Base-by-base conservation (phyloP, 2,888 invertebrate species). In the Leptinotarsa juncta region DNA sequence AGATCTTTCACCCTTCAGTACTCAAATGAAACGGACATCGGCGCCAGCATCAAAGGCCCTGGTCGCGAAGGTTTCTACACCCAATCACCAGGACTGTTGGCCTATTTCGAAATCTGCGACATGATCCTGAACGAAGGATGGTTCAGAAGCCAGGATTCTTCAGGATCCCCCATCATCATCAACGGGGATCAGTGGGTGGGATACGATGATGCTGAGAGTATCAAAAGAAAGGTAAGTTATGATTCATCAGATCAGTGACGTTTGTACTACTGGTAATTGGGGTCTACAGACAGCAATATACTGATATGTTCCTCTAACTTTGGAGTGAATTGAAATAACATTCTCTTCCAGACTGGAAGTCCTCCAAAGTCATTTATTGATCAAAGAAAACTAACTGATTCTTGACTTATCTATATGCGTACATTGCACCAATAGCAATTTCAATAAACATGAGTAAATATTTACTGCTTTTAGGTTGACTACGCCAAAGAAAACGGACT, bases 151-250 rank as follows among this genome's bases (percentile, higher is more conserved):
- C 79, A 90, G 15, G 94, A 94, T 81, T 89, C 89, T 67, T 90
- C 90, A 49, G 94, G 94, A 0, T 91, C 93, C 18, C 92, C 94
- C 0, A 94, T 90, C 82, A 87, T 90, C 67, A 90, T 92, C 12
- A 91, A 90, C 68, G 93, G 92, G 7, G 93, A 94, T 84, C 95
- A 95, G 82, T 96, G 95, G 95, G 90, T 95, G 77, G 93, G 94
- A 5, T 96, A 92, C 82, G 96, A 96, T 78, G 93, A 95, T 81
- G 90, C 90, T 0, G 88, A 90, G 18, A 93, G 93, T 72, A 89
- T 94, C 67, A 86, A 89, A 75, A 89, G 90, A 84, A 94, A 94
- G 90, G 93, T 93, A 87, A 5, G 14, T 14, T 26, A 4, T 26
- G 53, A 72, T 66, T 67, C 3, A 51, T 51, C 3, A 42, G 12